Evolutionary conservation across 2,113 vertebrate genomes (phyloP), one percentile per base, ranked within the genome.

Genomic region (Odontesthes bonariensis): DNA sequence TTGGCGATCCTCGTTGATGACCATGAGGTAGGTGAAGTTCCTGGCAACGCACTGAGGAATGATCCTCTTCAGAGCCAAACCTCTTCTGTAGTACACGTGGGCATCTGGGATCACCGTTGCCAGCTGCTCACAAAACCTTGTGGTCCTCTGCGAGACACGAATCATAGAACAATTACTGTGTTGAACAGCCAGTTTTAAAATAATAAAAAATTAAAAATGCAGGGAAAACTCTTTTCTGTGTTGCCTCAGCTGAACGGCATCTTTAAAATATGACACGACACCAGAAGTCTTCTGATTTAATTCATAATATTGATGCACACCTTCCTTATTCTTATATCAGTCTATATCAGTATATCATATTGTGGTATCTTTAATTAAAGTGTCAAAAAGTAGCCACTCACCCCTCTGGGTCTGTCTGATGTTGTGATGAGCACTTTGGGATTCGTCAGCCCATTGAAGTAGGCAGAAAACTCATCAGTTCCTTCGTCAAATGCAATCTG

Each of bases 351-450:
- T 27, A 27, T 2, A 27, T 27, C 27, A 27, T 27, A 27, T 27
- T 27, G 27, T 27, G 27, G 27, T 3, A 27, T 27, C 27, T 27
- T 27, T 27, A 42, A 42, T 42, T 42, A 8, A 42, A 42, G 8
- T 2, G 5, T 0, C 0, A 7, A 67, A 38, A 12, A n/a, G 61
- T 3, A 22, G 53, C 20, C 49, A 59, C 94, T 11, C 93, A 99
- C 98, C 94, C 97, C 96, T 89, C 97, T 96, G 75, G 98, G 98
- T 85, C 98, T 93, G 90, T 99, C 98, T 59, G 96, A 98, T 51
- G 98, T 99, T 23, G 98, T 99, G 81, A 99, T 98, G 57, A 99
- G 96, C 79, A 99, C 97, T 94, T 98, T 99, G n/a, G 98, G 98
- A 88, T 96, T 95, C 3, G 95, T 96, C 52, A 98, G 87, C 65